Evolutionary conservation across 2,888 invertebrate species (phyloP).

Genomic region (Slavum lentiscoides): DNA sequence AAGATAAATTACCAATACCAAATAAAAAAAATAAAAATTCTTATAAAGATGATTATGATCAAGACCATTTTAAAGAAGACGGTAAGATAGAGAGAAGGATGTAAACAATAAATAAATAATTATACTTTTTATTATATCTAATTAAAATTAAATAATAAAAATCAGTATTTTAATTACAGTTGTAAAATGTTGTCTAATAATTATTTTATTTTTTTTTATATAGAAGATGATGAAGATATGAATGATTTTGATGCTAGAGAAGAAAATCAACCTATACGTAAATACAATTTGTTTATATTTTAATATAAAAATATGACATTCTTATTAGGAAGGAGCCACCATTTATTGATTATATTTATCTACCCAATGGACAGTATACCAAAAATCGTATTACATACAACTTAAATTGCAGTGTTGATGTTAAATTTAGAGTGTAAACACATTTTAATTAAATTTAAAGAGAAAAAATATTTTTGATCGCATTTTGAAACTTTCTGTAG

Average conservation of each 20-base stretch:
- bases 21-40: conserved; percentile 56
- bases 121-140: neutral
- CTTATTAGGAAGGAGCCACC: no score
- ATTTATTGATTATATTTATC: no score
- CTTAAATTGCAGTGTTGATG: no score
- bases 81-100: conserved; percentile 35
- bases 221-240: conserved; percentile 42
- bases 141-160: neutral
- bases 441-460: no score
- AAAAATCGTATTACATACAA: no score
- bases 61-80: conserved; percentile 55
- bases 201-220: neutral
- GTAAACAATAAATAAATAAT: neutral
- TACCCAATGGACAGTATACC: no score
- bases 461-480: no score
- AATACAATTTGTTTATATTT: conserved; percentile 9
- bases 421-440: no score
- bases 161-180: neutral
- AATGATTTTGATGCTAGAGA: conserved; percentile 39
- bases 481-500: no score
- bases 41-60: conserved; percentile 59
- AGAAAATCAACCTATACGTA: conserved; percentile 17
- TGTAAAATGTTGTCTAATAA: neutral
- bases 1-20: conserved; percentile 48
- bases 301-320: neutral